Conservation (phyloP, 2,888 invertebrate species). For the Hoplodrina ambigua region DNA sequence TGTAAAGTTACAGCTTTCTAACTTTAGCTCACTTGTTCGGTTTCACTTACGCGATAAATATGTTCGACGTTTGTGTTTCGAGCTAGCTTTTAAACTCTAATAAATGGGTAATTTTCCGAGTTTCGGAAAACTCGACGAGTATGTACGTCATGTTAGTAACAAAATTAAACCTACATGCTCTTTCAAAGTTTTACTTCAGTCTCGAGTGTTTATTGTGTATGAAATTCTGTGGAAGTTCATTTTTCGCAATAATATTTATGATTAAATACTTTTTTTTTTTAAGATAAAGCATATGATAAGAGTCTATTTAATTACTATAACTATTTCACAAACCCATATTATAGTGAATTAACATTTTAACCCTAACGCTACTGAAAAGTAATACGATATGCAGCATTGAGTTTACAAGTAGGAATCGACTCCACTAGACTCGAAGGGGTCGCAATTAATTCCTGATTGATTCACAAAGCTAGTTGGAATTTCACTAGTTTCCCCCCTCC, state of each 20-base stretch:
- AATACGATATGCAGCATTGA: conserved; percentile 63
- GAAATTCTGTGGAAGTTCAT: not conserved
- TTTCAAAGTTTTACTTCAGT: not conserved
- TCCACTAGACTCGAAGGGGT: conserved; percentile 76
- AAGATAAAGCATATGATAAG: no score
- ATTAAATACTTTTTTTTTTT: not conserved
- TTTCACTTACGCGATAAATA: conserved; percentile 64
- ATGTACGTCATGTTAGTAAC: conserved; percentile 1
- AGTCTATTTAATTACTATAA: no score
- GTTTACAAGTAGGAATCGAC: conserved; percentile 71
- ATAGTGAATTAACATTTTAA: conserved; percentile 22
- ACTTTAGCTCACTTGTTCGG: conserved; percentile 70
- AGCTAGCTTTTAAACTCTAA: conserved; percentile 32
- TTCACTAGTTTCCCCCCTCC: conserved; percentile 65
- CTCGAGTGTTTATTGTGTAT: not conserved
- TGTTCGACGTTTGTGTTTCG: conserved; percentile 47
- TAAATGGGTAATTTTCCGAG: conserved; percentile 40
- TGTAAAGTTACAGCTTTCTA: conserved; percentile 72
- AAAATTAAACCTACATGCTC: conserved; percentile 2
- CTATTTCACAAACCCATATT: not conserved
- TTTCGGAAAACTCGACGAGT: conserved; percentile 12
- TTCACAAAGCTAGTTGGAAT: conserved; percentile 86
- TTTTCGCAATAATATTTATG: not conserved
- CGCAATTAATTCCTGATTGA: conserved; percentile 88
- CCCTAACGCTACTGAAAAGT: conserved; percentile 48